These are phyloP conservation scores for Stomorhina lunata DNA, from an alignment of 2,888 invertebrate species.

Conservation along the genomic window DNA sequence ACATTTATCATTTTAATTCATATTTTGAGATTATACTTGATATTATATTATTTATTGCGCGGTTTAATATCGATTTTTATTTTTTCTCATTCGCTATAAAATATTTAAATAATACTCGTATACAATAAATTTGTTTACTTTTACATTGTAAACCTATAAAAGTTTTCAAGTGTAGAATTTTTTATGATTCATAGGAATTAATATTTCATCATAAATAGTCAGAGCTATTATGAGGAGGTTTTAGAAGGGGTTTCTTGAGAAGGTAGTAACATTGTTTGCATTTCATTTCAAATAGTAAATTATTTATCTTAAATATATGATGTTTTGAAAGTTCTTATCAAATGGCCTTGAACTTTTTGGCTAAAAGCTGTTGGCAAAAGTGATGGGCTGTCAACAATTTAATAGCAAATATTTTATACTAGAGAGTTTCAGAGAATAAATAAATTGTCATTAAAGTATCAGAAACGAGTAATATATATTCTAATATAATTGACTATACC, in stretches of 20 bases:
- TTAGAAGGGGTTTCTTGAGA: no score
- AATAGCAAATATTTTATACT: background rate
- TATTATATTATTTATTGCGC: background rate
- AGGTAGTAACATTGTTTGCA: no score
- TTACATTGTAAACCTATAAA: background rate
- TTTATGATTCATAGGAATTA: background rate
- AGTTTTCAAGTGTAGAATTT: background rate
- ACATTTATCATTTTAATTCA: no score
- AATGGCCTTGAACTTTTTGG: constrained; percentile 17
- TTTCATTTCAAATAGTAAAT: no score
- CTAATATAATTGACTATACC: background rate
- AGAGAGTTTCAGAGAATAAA: background rate
- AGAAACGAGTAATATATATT: background rate
- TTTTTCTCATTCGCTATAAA: background rate
- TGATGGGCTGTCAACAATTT: background rate
- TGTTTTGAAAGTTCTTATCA: background rate
- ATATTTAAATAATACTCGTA: constrained; percentile 13
- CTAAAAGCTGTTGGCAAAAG: background rate
- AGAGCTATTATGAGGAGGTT: background rate
- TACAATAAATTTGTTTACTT: constrained; percentile 37
- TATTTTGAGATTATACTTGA: no score
- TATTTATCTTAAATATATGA: no score
- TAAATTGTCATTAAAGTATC: no score
- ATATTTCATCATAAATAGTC: background rate
- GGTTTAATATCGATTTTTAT: constrained; percentile 18